phyloP scores from a whole-genome alignment of 2,113 vertebrate species.

The Cynopterus brachyotis region DNA sequence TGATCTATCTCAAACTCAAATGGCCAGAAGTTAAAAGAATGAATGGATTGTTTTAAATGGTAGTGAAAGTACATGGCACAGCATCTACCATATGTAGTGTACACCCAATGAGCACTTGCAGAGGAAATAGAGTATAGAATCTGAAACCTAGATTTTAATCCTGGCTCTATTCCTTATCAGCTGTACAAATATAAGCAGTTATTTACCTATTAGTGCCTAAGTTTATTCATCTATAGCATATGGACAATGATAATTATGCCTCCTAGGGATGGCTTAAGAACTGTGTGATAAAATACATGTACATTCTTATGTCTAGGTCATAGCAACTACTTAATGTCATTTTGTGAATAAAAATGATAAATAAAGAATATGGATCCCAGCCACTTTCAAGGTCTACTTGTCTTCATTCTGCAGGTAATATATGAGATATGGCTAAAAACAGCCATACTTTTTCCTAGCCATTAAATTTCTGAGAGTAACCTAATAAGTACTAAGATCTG shows the following conservation, averaged over 20 bases:
- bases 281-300: neutral
- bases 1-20: neutral
- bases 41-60: neutral
- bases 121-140: neutral
- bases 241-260: neutral
- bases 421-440: neutral
- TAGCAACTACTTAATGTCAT: neutral
- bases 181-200: neutral
- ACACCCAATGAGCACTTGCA: neutral
- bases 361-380: neutral
- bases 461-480: neutral
- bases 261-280: neutral
- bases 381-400: neutral
- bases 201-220: neutral
- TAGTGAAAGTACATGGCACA: neutral
- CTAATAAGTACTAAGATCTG: neutral
- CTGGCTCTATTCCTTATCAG: neutral
- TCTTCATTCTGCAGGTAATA: constrained; percentile 23
- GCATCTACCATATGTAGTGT: too few species aligned
- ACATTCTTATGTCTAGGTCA: neutral
- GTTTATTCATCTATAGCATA: neutral
- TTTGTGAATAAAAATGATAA: neutral
- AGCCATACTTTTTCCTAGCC: neutral
- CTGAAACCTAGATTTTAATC: neutral
- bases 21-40: neutral